A percentile compares a stretch with the other conserved stretches of the same genome.
Conservation (phyloP, 2,888 invertebrate species). For the Polymixis flavicincta region DNA sequence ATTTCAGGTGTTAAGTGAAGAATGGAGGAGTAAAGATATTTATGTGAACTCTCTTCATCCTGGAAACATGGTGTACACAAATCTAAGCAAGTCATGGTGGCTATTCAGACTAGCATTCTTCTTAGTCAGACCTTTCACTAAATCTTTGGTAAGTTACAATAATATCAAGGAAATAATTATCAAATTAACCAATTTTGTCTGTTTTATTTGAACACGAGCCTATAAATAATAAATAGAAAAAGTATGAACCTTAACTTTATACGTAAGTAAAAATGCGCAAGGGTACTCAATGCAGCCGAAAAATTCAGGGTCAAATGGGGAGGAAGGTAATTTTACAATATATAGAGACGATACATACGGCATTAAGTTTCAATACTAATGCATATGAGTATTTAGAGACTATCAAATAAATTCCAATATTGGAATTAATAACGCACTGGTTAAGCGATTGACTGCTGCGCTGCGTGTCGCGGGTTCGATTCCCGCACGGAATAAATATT, state of each 20-base stretch:
- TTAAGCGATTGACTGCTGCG: no score
- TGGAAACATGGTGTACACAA: conserved; percentile 97
- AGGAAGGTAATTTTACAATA: not conserved
- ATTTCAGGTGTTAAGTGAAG: conserved; percentile 84
- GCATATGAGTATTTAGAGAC: no score
- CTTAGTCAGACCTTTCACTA: conserved; percentile 97
- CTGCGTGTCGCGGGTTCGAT: no score
- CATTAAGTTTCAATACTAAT: no score
- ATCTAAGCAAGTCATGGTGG: conserved; percentile 96
- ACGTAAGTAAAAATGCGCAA: not conserved
- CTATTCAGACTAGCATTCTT: conserved; percentile 94
- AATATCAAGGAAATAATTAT: not conserved
- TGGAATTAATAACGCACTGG: no score
- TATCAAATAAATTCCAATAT: no score
- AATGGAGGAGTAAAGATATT: conserved; percentile 93
- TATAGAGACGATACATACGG: no score
- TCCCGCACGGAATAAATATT: no score
- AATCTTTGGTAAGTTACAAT: conserved; percentile 93
- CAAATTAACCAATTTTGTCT: not conserved
- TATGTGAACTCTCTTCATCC: conserved; percentile 96
- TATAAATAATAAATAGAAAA: no score
- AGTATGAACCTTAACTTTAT: no score
- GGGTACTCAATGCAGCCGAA: not conserved
- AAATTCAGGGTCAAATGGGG: not conserved
- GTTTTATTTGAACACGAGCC: not conserved